These are phyloP conservation scores for Syndactyla subalaris DNA, from an alignment of 2,797 vertebrate genomes.

Conservation along the genomic window DNA sequence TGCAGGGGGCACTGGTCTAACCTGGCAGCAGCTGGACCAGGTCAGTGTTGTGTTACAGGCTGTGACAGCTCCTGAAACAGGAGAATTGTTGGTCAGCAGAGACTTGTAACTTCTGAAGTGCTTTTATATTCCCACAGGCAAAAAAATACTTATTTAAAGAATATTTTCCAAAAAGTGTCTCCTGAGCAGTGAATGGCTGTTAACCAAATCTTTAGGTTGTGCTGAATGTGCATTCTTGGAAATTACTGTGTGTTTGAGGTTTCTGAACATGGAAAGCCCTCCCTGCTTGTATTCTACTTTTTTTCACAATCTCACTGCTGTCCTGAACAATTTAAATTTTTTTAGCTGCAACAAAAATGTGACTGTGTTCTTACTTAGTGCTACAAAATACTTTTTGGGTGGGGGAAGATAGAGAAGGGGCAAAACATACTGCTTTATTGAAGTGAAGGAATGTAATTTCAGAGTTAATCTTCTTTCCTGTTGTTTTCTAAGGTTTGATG, in stretches of 20 bases:
- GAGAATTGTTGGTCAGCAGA: background rate
- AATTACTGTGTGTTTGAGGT: background rate
- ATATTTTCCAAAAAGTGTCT: background rate
- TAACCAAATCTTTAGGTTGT: background rate
- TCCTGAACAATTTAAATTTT: background rate
- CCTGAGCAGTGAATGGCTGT: background rate
- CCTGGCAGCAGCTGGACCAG: too few relatives aligned
- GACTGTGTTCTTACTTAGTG: background rate
- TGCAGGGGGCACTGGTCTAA: background rate
- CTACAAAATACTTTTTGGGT: background rate
- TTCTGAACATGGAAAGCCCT: background rate
- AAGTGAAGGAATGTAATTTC: background rate
- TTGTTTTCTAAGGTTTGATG: conserved; percentile 81
- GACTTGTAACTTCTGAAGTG: background rate
- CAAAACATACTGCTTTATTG: background rate
- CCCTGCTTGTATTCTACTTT: background rate
- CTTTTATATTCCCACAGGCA: background rate
- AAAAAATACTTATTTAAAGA: background rate
- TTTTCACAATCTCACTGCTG: background rate
- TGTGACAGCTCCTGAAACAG: background rate
- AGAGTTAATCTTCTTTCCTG: background rate
- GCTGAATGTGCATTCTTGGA: background rate
- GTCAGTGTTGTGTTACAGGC: background rate
- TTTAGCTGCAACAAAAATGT: background rate
- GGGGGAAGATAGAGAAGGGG: background rate